phyloP scores from a whole-genome alignment of 2,888 invertebrate species.

The Coleophora flavipennella region DNA sequence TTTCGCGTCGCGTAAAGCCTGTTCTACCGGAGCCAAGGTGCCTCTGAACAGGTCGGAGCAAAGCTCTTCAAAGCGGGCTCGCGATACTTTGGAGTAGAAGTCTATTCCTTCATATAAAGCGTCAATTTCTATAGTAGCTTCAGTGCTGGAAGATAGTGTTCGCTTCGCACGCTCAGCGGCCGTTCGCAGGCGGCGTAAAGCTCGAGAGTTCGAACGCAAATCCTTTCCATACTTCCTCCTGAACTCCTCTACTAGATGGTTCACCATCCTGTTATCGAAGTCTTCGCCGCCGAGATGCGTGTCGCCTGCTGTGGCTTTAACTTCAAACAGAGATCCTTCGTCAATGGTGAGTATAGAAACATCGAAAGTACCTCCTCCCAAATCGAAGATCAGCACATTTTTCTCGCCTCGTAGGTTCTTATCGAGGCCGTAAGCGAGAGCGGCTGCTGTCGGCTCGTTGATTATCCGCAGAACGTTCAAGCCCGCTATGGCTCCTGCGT shows the following conservation, averaged over 20 bases:
- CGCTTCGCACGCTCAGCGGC: constrained; percentile 81
- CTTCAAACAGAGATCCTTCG: constrained; percentile 82
- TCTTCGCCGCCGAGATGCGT: constrained; percentile 81
- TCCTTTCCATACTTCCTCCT: constrained; percentile 76
- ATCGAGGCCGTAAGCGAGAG: constrained; percentile 82
- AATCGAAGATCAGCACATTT: constrained; percentile 77
- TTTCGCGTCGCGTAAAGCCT: constrained; percentile 79
- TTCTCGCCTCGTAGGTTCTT: constrained; percentile 77
- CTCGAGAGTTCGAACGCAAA: constrained; percentile 71
- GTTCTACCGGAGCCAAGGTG: constrained; percentile 80
- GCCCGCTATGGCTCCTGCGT: constrained; percentile 85
- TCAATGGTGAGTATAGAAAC: constrained; percentile 89
- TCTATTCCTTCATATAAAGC: constrained; percentile 76
- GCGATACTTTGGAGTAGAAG: constrained; percentile 76
- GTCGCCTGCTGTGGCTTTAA: constrained; percentile 81
- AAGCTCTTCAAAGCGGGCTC: constrained; percentile 80
- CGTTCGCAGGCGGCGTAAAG: constrained; percentile 75
- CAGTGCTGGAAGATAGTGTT: constrained; percentile 78
- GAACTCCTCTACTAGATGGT: constrained; percentile 75
- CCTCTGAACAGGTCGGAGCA: constrained; percentile 76
- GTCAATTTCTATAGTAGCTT: constrained; percentile 79
- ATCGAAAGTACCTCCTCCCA: constrained; percentile 87
- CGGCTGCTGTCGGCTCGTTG: constrained; percentile 87
- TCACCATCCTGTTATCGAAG: constrained; percentile 75
- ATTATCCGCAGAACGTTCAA: constrained; percentile 87